phyloP scores from a whole-genome alignment of 2,113 vertebrate species.

The Atrichornis clamosus region DNA sequence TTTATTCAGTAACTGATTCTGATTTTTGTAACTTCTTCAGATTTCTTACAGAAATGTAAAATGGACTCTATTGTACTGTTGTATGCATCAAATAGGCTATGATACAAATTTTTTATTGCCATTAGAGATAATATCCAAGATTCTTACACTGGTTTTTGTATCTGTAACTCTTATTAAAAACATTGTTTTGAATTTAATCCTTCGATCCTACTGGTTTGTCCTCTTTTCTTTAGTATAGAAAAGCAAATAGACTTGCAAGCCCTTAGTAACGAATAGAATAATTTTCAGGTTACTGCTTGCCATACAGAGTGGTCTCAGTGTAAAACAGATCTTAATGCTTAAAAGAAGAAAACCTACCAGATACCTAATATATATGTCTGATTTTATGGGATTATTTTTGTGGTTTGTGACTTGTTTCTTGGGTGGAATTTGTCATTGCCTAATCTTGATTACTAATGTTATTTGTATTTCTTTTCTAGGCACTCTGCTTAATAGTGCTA shows the following conservation, averaged over 20 bases:
- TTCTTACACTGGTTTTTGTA: not conserved
- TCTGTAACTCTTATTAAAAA: not conserved
- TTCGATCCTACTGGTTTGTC: not conserved
- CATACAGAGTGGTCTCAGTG: not conserved
- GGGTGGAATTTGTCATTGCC: not conserved
- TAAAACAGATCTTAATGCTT: not conserved
- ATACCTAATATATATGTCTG: not conserved
- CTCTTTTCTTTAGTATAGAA: not conserved
- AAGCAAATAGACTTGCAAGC: not conserved
- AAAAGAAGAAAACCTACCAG: not conserved
- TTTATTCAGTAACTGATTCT: not conserved
- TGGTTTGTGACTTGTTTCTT: not conserved
- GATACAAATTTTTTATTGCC: not conserved
- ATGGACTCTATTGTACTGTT: not conserved
- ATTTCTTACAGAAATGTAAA: not conserved
- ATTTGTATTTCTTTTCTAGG: conserved; percentile 74
- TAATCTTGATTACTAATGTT: not conserved
- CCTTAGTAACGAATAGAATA: not conserved
- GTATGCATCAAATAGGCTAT: not conserved
- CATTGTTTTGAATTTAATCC: not conserved
- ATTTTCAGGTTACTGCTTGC: not conserved
- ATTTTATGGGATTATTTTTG: not conserved
- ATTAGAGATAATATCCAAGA: not conserved
- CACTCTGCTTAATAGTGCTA: conserved; percentile 89
- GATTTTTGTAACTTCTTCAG: not conserved